Evolutionary conservation across 2,888 invertebrate species (phyloP).

Genomic region (Drosophila rubida): DNA sequence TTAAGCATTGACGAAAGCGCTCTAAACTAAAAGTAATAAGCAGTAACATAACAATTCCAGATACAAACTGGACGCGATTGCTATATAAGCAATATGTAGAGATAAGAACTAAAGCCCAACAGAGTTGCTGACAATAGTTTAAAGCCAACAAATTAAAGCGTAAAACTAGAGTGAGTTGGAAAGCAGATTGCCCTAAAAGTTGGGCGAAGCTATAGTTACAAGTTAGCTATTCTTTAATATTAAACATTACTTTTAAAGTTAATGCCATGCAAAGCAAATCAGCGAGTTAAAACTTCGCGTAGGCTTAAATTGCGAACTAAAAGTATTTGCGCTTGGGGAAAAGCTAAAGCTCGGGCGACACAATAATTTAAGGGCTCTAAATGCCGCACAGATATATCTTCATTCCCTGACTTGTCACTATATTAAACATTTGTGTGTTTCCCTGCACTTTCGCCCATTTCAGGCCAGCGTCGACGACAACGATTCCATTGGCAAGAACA

Average conservation of each 20-base stretch:
- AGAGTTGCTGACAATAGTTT: neutral
- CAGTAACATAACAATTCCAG: conserved; percentile 25
- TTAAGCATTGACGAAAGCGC: conserved; percentile 25
- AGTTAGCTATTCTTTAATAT: no score
- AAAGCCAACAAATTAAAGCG: neutral
- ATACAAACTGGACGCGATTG: neutral
- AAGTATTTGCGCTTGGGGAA: conserved; percentile 1
- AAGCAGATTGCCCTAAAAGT: neutral
- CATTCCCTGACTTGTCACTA: conserved; percentile 38
- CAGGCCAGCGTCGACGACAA: conserved; percentile 84
- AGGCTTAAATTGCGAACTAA: neutral
- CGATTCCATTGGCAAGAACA: conserved; percentile 85
- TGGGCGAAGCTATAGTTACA: no score
- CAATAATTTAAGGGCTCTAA: conserved; percentile 17
- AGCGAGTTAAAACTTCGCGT: neutral
- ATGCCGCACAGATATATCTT: conserved; percentile 23
- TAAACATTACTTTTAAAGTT: no score
- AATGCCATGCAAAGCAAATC: no score
- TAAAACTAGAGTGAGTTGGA: neutral
- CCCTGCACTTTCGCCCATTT: neutral
- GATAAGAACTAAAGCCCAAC: neutral
- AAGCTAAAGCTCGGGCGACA: neutral
- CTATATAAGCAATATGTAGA: neutral
- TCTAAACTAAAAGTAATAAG: conserved; percentile 34
- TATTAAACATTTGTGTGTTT: conserved; percentile 39